phyloP scores from a whole-genome alignment of 1,140 invertebrate species.

The Drosophila kikkawai region DNA sequence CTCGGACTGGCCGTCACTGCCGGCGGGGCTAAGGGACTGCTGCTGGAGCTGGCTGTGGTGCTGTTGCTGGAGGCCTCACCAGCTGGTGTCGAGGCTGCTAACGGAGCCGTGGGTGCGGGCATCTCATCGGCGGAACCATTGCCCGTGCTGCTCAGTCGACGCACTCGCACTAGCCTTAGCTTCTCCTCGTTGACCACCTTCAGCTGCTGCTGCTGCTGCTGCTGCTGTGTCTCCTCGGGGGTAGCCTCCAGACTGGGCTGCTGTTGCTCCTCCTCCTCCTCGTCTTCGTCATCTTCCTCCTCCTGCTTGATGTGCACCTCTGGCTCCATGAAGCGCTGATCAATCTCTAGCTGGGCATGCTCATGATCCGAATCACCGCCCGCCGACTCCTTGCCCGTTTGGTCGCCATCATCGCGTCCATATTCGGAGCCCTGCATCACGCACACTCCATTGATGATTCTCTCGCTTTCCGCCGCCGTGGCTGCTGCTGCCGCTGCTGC shows the following conservation, averaged over 20 bases:
- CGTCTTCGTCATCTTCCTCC: constrained; percentile 73
- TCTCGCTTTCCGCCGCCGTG: constrained; percentile 87
- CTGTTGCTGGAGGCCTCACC: neutral
- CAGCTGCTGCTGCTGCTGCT: constrained; percentile 43
- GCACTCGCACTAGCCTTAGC: constrained; percentile 75
- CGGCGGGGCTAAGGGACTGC: constrained; percentile 5
- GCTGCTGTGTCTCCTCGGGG: constrained; percentile 13
- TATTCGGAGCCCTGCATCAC: constrained; percentile 91
- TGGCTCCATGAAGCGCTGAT: constrained; percentile 78
- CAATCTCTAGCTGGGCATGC: constrained; percentile 61
- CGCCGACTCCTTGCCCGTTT: constrained; percentile 85
- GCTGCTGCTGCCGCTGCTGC: constrained; percentile 14
- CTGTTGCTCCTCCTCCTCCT: constrained; percentile 5
- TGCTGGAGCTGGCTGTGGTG: neutral
- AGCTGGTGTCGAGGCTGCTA: constrained; percentile 1
- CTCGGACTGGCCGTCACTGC: constrained; percentile 14
- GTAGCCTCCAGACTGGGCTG: neutral
- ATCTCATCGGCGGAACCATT: constrained; percentile 36
- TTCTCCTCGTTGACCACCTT: constrained; percentile 80
- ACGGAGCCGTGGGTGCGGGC: constrained; percentile 8
- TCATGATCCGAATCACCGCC: constrained; percentile 85
- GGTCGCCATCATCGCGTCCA: constrained; percentile 94
- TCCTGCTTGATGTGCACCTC: constrained; percentile 82
- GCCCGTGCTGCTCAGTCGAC: constrained; percentile 68
- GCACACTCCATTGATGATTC: constrained; percentile 96